Percentiles rank a stretch among this genome's conserved stretches.
These are phyloP conservation scores for Mixornis gularis DNA, from an alignment of 2,113 vertebrate species.

Conservation along the genomic window DNA sequence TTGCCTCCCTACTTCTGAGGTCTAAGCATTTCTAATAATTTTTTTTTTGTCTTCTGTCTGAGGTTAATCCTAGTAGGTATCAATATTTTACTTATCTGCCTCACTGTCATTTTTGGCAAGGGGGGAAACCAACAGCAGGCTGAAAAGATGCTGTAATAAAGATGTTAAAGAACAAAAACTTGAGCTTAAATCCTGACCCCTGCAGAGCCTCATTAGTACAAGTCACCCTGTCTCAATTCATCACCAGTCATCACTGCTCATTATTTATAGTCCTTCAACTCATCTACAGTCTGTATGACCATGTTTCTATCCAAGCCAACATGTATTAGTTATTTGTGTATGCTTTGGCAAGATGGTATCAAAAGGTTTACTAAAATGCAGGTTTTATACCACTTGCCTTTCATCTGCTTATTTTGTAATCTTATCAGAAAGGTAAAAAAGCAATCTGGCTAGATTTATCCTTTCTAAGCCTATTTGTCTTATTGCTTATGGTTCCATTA, in stretches of 20 bases:
- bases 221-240: not conserved
- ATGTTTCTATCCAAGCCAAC: not conserved
- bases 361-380: conserved; percentile 22
- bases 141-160: conserved; percentile 2
- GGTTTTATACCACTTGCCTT: conserved; percentile 11
- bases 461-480: conserved; percentile 48
- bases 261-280: conserved; percentile 23
- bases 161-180: conserved; percentile 12
- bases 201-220: conserved; percentile 18
- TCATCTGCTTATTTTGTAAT: conserved; percentile 57
- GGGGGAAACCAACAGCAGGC: not conserved
- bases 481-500: conserved; percentile 49
- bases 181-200: not conserved
- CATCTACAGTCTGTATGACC: not conserved
- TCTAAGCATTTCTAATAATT: not conserved
- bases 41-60: not conserved
- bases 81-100: not conserved
- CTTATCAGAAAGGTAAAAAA: conserved; percentile 51
- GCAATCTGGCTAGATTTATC: conserved; percentile 34
- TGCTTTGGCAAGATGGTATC: not conserved
- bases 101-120: not conserved
- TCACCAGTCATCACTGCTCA: not conserved
- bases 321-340: not conserved
- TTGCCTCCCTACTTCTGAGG: not conserved
- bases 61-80: not conserved